Base-by-base conservation (phyloP, 2,888 invertebrate genomes). In the Calliphora vomitoria region DNA sequence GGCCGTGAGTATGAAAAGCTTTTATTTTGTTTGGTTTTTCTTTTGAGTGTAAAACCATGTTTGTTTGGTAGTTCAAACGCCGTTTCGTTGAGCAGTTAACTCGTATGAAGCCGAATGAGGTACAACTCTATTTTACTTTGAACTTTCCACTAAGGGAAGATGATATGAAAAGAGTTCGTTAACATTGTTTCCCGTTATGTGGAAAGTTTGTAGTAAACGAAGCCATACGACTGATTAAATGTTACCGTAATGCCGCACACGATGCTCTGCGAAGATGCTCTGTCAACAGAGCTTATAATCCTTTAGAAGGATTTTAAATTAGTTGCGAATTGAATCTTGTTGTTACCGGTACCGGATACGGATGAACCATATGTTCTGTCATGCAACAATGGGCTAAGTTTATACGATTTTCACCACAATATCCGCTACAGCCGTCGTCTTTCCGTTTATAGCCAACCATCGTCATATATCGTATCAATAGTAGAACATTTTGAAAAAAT, bases 251-350 rank as follows among this genome's bases (percentile, higher is more conserved):
- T 75, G 71, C 50, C 35, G 13, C 20, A 60, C 11, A 31, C 78
- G 62, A 72, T 15, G 64, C 44, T 68, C 38, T 11, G 44, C 20
- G 20, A 68, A 60, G 64, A 25, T 74, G 75, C 47, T 83, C 66
- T 55, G 68, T 64, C 25, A 47, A 53, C 89, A 90, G 90, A 84
- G 81, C 84, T 79, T 84, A 90, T 92, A 92, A 92, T 92, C 92
- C 91, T 91, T 92, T 91, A 90, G 90, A 90, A 91, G 91, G 90
- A 91, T 91, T 91, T 91, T 55, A 90, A 91, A 91, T 92, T 92
- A 92, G 92, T 92, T 92, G 91, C 91, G 91, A 92, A 91, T 90
- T 91, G 92, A 91, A 92, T 91, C 90, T 91, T 91, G 91, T 92
- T 92, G 92, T 91, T 91, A 91, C 89, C 92, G 92, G 92, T 91